Percentiles rank a stretch among this genome's conserved stretches.
These are phyloP conservation scores for Anhinga anhinga DNA, from an alignment of 2,113 vertebrate species.

Conservation along the genomic window DNA sequence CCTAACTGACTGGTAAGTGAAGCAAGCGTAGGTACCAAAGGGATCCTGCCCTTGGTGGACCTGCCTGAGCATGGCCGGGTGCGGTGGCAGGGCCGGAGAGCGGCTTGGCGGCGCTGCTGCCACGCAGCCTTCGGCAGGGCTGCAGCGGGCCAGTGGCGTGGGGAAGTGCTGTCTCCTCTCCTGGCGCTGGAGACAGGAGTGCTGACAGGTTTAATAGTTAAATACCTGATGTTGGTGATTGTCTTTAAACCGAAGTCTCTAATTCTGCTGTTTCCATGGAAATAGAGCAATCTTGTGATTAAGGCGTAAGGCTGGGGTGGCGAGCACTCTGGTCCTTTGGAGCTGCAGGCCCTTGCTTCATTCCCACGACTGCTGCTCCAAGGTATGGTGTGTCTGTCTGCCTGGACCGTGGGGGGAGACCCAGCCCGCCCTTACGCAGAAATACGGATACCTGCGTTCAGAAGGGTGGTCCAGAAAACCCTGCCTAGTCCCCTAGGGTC, in stretches of 20 bases:
- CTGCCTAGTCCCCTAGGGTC: not conserved
- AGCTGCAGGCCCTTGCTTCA: not conserved
- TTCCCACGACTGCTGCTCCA: fast-evolving
- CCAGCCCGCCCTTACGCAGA: fast-evolving
- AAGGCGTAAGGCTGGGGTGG: not conserved
- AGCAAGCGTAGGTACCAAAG: not conserved
- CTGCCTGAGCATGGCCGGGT: fast-evolving
- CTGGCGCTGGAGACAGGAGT: fast-evolving
- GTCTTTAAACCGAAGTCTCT: not conserved
- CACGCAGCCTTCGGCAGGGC: not conserved
- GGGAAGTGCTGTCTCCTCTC: not conserved
- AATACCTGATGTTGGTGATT: not conserved
- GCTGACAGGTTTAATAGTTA: not conserved
- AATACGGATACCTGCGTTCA: not conserved
- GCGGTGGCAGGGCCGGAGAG: not conserved
- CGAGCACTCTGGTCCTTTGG: not conserved
- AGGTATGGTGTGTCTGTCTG: not conserved
- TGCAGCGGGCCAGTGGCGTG: not conserved
- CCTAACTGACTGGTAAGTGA: not conserved
- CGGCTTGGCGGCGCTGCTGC: not conserved
- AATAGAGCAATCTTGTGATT: constrained; percentile 41
- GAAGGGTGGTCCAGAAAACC: not conserved
- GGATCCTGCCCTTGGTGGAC: not conserved
- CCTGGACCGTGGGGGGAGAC: not conserved
- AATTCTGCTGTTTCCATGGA: constrained; percentile 63